Base-by-base conservation (phyloP, 2,797 vertebrate genomes). In the Psittacula derbiana region DNA sequence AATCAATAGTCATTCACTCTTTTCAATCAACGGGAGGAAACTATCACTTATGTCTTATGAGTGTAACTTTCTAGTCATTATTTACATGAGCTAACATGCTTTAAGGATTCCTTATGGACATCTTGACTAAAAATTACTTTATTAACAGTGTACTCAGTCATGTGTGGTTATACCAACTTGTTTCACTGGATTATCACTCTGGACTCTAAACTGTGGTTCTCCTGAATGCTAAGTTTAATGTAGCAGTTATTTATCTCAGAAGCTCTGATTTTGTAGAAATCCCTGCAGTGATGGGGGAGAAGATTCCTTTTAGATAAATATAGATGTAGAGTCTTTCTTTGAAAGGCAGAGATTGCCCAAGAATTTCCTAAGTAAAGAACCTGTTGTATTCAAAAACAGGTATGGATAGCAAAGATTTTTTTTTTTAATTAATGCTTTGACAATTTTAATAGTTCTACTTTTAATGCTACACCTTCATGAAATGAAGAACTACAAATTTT, bases 261-360 rank as follows among this genome's bases (percentile, higher is more conserved):
- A 94, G 53, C 64, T 83, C 84, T 67, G 28, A 93, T 95, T 91
- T 80, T 53, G 28, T 44, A 70, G 71, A 93, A 92, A 79, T 82
- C 73, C 16, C 46, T 71, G 20, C 70, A 76, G 33, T 6, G 50
- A 36, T 60, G 62, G 55, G 53, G 79, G 25, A 88, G 87, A 38
- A 85, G 86, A 33, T 87, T 58, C 81, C 90, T 90, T 81, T 64
- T 71, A 80, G 57, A 93, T 70, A 85, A 96, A 92, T 58, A 95
- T 81, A 96, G 53, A 83, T 70, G 62, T 21, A 46, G 9, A 53
- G 90, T 81, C 71, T 78, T 80, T 50, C 73, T 95, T 86, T 70
- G 30, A 58, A 53, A 55, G 50, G 36, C 46, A 57, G 55, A 91
- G 46, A 36, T 28, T 67, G 80, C 16, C 16, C 57, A 95, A 91